phyloP scores from a whole-genome alignment of 2,797 vertebrate species.

The Carapus acus region DNA sequence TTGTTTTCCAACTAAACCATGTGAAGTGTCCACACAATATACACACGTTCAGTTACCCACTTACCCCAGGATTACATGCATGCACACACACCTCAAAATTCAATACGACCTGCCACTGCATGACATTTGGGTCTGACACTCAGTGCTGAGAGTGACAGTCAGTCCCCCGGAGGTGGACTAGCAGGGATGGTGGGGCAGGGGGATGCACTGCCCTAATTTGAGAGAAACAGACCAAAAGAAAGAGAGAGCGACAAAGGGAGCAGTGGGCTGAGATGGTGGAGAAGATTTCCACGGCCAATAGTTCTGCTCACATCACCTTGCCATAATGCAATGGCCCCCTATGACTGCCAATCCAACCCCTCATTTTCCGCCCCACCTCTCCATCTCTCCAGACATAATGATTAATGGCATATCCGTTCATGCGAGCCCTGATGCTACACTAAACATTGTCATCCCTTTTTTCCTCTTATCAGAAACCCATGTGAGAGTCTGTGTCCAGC shows the following conservation, averaged over 20 bases:
- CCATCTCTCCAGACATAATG: constrained; percentile 73
- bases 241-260: constrained; percentile 37
- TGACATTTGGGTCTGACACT: constrained; percentile 29
- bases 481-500: constrained; percentile 65
- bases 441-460: constrained; percentile 82
- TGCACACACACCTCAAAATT: constrained; percentile 29
- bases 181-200: too few species aligned
- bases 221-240: constrained; percentile 41
- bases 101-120: constrained; percentile 27
- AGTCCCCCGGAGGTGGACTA: constrained; percentile 38
- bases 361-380: constrained; percentile 27
- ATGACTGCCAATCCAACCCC: constrained; percentile 21
- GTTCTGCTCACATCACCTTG: constrained; percentile 60
- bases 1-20: too few species aligned
- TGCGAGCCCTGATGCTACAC: constrained; percentile 68
- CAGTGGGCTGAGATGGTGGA: constrained; percentile 29
- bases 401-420: constrained; percentile 80
- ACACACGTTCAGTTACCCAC: constrained; percentile 18
- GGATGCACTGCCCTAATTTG: constrained; percentile 43
- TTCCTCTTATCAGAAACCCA: constrained; percentile 71
- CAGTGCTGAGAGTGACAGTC: constrained; percentile 47
- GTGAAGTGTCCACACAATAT: background rate
- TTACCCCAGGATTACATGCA: constrained; percentile 6
- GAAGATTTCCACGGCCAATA: constrained; percentile 51
- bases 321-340: constrained; percentile 60